Conservation (phyloP, 2,113 vertebrate species). For the Dunckerocampus dactyliophorus region DNA sequence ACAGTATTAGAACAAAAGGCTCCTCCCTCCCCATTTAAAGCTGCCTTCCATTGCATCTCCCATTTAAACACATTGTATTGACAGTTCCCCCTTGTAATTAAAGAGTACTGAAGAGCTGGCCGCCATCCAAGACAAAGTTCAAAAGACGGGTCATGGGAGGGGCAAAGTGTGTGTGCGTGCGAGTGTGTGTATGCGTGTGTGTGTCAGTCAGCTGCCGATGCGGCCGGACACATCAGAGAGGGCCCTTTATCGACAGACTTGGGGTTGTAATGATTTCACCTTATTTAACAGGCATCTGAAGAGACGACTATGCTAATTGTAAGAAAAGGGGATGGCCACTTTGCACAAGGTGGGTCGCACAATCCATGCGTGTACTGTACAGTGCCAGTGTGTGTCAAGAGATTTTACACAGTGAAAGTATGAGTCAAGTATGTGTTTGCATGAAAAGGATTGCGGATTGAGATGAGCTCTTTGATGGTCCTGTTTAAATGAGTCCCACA, state of each 20-base stretch:
- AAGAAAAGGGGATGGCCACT: constrained; percentile 75
- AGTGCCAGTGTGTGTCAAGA: constrained; percentile 12
- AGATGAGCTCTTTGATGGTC: constrained; percentile 83
- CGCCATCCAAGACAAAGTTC: constrained; percentile 99
- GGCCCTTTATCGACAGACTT: constrained; percentile 87
- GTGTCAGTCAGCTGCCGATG: constrained; percentile 81
- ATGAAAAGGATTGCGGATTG: constrained; percentile 48
- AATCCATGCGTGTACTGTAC: constrained; percentile 1
- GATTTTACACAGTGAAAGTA: constrained; percentile 1
- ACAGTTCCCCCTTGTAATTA: constrained; percentile 99
- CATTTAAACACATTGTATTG: constrained; percentile 99
- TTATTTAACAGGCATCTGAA: constrained; percentile 97
- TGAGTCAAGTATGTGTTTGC: constrained; percentile 27
- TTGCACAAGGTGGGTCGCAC: constrained; percentile 40
- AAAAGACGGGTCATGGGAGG: constrained; percentile 99
- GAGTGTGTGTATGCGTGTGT: constrained; percentile 18
- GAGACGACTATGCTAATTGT: constrained; percentile 94
- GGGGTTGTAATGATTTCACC: constrained; percentile 91
- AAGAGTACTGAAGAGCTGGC: constrained; percentile 98
- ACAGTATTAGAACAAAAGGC: constrained; percentile 92
- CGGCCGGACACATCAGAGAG: constrained; percentile 86
- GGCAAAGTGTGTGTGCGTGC: constrained; percentile 57
- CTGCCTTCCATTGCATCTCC: constrained; percentile 64
- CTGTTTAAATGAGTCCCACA: constrained; percentile 72
- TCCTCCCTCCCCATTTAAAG: constrained; percentile 50